These are phyloP conservation scores for Bubo bubo DNA, from an alignment of 2,113 vertebrate species.

Conservation along the genomic window DNA sequence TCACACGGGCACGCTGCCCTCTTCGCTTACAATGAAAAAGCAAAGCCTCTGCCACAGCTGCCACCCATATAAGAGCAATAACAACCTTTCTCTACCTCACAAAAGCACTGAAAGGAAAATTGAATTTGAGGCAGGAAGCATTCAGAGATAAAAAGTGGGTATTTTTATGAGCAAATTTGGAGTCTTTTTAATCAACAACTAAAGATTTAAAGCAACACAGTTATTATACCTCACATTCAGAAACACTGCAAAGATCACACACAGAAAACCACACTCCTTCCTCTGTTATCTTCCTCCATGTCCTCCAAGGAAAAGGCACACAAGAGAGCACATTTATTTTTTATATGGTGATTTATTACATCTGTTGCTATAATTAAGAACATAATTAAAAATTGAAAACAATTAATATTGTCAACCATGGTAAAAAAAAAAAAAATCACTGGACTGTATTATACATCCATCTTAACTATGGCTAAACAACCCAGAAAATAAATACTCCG, in stretches of 20 bases:
- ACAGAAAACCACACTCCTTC: background rate
- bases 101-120: background rate
- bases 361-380: slow-evolving; percentile 5
- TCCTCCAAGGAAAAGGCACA: background rate
- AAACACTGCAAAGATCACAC: background rate
- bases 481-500: background rate
- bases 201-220: background rate
- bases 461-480: background rate
- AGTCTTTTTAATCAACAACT: background rate
- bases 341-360: background rate
- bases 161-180: background rate
- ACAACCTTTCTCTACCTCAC: background rate
- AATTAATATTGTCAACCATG: background rate
- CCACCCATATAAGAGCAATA: background rate
- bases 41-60: background rate
- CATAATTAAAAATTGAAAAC: background rate
- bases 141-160: background rate
- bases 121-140: background rate
- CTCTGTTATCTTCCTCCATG: background rate
- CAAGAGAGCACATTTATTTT: background rate
- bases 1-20: rapidly evolving
- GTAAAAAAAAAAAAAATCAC: background rate
- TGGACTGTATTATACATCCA: background rate
- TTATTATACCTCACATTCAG: background rate
- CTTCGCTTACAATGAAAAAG: background rate